phyloP scores from a whole-genome alignment of 2,797 vertebrate genomes.

The Notoglanidium macrostoma region DNA sequence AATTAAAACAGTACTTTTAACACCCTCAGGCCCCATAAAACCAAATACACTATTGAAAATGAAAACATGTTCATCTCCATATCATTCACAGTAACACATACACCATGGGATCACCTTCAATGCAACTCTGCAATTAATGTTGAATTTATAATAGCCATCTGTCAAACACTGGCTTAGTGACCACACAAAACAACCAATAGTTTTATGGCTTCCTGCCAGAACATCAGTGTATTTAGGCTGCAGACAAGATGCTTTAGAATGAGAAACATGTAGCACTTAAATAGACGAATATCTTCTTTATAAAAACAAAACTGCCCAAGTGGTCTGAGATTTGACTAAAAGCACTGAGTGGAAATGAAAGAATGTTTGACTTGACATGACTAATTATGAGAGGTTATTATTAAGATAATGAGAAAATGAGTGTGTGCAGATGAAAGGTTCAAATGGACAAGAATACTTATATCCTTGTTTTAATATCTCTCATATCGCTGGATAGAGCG shows the following conservation, averaged over 20 bases:
- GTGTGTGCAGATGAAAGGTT: conserved; percentile 37
- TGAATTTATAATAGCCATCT: conserved; percentile 22
- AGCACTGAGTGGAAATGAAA: conserved; percentile 34
- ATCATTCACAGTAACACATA: conserved; percentile 20
- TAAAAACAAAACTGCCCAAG: conserved; percentile 3
- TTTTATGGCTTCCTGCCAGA: conserved; percentile 13
- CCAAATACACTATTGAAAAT: conserved; percentile 5
- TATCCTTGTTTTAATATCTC: conserved; percentile 5
- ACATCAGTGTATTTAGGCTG: conserved; percentile 3
- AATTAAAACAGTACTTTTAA: conserved; percentile 26
- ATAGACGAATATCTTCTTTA: conserved; percentile 4
- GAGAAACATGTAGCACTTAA: conserved; percentile 21
- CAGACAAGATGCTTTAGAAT: conserved; percentile 6
- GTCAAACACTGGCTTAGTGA: not conserved
- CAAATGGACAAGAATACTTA: conserved; percentile 18
- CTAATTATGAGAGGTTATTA: conserved; percentile 50
- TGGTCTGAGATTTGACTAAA: conserved; percentile 1
- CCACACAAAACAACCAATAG: conserved; percentile 35
- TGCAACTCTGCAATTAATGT: conserved; percentile 19
- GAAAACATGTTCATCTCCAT: conserved; percentile 17
- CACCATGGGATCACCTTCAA: not conserved
- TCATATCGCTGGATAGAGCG: conserved; percentile 8
- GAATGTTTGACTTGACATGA: conserved; percentile 36
- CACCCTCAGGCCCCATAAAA: not conserved
- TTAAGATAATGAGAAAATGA: conserved; percentile 34